phyloP scores from a whole-genome alignment of 64 coral and sea anemone species.

The Montipora sp. region DNA sequence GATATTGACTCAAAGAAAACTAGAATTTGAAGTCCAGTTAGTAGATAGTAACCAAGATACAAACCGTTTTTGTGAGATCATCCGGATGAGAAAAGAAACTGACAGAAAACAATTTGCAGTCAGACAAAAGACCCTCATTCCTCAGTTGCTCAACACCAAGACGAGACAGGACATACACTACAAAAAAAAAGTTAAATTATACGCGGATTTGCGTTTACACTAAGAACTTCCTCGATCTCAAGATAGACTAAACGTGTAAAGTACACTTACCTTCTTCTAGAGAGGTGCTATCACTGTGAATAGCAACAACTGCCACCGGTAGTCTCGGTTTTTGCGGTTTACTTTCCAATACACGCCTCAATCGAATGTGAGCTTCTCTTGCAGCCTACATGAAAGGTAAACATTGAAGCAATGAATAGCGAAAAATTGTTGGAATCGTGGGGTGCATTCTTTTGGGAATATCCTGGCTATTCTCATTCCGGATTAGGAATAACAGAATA shows the following conservation, averaged over 20 bases:
- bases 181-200: not conserved
- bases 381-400: not conserved
- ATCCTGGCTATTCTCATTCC: too few relatives aligned
- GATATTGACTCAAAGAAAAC: too few relatives aligned
- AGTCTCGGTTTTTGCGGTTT: constrained; percentile 67
- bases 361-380: constrained; percentile 49
- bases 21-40: not conserved
- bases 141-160: constrained; percentile 52
- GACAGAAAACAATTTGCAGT: not conserved
- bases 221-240: not conserved
- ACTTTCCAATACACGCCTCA: constrained; percentile 61
- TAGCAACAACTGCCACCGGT: constrained; percentile 59
- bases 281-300: not conserved
- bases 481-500: too few relatives aligned
- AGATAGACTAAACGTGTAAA: not conserved
- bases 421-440: too few relatives aligned
- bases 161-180: not conserved
- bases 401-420: not conserved
- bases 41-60: not conserved
- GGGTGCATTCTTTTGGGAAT: too few relatives aligned
- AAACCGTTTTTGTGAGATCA: constrained; percentile 29
- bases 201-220: too few relatives aligned
- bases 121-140: constrained; percentile 61
- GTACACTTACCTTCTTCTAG: not conserved
- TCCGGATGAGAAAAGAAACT: not conserved